These are phyloP conservation scores for Cerceris rybyensis DNA, from an alignment of 2,888 invertebrate species.

Conservation along the genomic window DNA sequence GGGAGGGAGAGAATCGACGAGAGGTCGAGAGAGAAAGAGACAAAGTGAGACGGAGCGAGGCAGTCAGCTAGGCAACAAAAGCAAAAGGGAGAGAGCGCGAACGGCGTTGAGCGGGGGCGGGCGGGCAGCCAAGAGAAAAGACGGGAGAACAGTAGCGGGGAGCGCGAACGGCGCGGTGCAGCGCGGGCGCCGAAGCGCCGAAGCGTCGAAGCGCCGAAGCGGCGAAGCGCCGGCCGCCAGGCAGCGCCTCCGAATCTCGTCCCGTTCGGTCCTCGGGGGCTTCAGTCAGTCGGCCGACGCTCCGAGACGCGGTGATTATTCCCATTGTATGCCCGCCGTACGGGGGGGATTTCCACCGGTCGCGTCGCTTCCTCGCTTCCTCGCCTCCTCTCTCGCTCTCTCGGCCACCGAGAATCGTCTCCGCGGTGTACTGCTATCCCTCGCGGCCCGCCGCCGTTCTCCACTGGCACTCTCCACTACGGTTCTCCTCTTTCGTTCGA, in stretches of 20 bases:
- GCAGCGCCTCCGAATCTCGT: slow-evolving; percentile 76
- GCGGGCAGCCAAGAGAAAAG: slow-evolving; percentile 35
- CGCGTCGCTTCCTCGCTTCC: slow-evolving; percentile 47
- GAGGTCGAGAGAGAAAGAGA: slow-evolving; percentile 21
- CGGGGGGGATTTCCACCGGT: slow-evolving; percentile 61
- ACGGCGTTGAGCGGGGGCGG: slow-evolving; percentile 12
- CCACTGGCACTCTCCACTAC: not conserved
- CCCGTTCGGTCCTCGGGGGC: slow-evolving; percentile 73
- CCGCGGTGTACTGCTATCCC: slow-evolving; percentile 20
- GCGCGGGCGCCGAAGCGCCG: slow-evolving; percentile 55
- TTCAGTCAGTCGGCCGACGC: slow-evolving; percentile 79
- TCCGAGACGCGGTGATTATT: slow-evolving; percentile 79
- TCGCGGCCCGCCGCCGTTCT: slow-evolving; percentile 24
- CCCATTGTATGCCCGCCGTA: slow-evolving; percentile 74
- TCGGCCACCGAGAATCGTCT: slow-evolving; percentile 4
- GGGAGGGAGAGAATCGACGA: slow-evolving; percentile 20
- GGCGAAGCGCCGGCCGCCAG: slow-evolving; percentile 59
- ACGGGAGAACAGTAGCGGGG: slow-evolving; percentile 44
- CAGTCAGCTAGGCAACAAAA: slow-evolving; percentile 26
- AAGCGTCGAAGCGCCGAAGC: slow-evolving; percentile 49
- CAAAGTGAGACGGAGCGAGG: slow-evolving; percentile 28
- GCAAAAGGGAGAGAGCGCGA: slow-evolving; percentile 39
- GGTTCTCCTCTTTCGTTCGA: slow-evolving; percentile 2
- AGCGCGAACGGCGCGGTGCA: slow-evolving; percentile 43
- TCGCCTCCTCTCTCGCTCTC: slow-evolving; percentile 47